Evolutionary conservation across 1,140 invertebrate genomes (phyloP), one percentile per base, ranked within the genome.

Genomic region (Apis florea): DNA sequence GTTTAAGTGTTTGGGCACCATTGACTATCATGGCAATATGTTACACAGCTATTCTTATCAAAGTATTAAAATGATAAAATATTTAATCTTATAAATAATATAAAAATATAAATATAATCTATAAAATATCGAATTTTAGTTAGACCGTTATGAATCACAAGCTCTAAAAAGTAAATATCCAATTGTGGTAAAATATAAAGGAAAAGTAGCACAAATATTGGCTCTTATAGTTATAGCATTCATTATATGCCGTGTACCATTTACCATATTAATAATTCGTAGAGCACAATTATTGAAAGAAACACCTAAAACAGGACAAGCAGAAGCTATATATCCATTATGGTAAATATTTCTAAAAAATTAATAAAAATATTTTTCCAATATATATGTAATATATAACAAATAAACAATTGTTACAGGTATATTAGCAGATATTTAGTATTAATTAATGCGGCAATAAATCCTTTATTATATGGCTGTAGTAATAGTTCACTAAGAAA

Each of bases 401-500:
- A 63, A 49, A 21, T 21, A 13, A 53, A 68, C 31, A 68, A 72
- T 73, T 59, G 54, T 67, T 59, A 19, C 31, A 91, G 95, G 94
- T 96, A 96, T 83, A 91, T 94, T 4, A 95, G 96, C 0, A 95
- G 96, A 87, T 96, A 95, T 83, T 90, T 97, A 13, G 95, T 96
- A 82, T 95, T 96, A 66, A 83, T 95, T 10, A 97, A 96, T 90
- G 95, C 96, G 31, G 96, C 96, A 12, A 92, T 97, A 66, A 97
- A 97, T 91, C 96, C 96, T 0, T 90, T 97, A 2, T 95, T 97
- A 61, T 97, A 97, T 82, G 96, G 96, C 19, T 95, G 96, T 54
- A 96, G 95, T 15, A 97, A 96, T 85, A 94, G 95, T 51, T 95
- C 95, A 85, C 95, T 97, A 84, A 89, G 94, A 24, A 94, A 94